phyloP scores from a whole-genome alignment of 2,113 vertebrate species.

The Mormoops blainvillei region DNA sequence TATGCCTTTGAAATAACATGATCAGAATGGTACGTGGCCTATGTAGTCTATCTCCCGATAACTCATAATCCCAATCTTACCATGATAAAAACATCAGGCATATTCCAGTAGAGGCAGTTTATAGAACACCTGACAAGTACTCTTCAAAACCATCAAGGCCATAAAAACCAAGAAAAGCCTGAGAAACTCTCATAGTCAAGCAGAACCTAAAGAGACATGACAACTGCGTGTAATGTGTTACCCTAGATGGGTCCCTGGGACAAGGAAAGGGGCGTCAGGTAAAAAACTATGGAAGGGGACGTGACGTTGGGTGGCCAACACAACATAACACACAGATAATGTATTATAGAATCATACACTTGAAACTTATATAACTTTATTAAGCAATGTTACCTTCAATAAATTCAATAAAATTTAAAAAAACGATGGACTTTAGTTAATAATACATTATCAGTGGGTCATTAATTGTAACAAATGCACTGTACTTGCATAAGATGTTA shows the following conservation, averaged over 20 bases:
- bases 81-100: background rate
- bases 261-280: background rate
- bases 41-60: background rate
- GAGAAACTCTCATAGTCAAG: background rate
- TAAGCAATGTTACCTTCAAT: too few relatives aligned
- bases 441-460: background rate
- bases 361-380: too few relatives aligned
- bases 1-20: too few relatives aligned
- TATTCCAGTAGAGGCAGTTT: background rate
- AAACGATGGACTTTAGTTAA: background rate
- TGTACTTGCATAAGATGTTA: background rate
- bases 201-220: background rate
- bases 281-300: background rate
- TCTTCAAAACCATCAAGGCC: background rate
- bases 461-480: background rate
- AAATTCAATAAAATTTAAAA: too few relatives aligned
- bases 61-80: background rate
- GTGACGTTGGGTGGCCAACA: too few relatives aligned
- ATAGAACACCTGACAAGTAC: too few relatives aligned
- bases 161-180: background rate
- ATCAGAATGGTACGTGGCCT: background rate
- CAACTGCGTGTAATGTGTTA: fast-evolving
- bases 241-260: background rate
- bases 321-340: too few relatives aligned
- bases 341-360: too few relatives aligned